phyloP scores from a whole-genome alignment of 2,797 vertebrate species.

The Ambastaia sidthimunki region DNA sequence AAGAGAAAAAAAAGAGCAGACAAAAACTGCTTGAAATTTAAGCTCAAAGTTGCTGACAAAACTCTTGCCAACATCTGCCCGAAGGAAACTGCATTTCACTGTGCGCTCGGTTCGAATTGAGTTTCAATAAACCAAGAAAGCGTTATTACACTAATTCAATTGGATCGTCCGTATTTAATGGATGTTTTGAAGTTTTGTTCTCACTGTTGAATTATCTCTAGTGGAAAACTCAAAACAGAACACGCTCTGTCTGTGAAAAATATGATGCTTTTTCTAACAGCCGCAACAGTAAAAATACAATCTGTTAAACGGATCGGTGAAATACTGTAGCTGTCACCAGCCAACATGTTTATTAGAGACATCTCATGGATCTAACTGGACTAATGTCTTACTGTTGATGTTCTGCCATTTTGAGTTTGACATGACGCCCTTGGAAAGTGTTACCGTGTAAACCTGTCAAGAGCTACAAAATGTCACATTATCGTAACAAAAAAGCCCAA shows the following conservation, averaged over 20 bases:
- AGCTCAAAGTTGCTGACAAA: slow-evolving; percentile 39
- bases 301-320: not conserved
- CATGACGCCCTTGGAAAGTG: not conserved
- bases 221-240: slow-evolving; percentile 39
- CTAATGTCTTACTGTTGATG: slow-evolving; percentile 6
- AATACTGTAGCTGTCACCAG: not conserved
- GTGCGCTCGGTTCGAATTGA: slow-evolving; percentile 52
- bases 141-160: slow-evolving; percentile 58
- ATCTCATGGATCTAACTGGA: slow-evolving; percentile 4
- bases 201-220: slow-evolving; percentile 37
- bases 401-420: not conserved
- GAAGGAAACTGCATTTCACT: slow-evolving; percentile 54
- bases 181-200: slow-evolving; percentile 46
- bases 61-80: slow-evolving; percentile 35
- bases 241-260: slow-evolving; percentile 27
- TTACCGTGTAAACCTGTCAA: slow-evolving; percentile 10
- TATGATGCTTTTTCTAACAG: slow-evolving; percentile 14
- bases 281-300: slow-evolving; percentile 16
- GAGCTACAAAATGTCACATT: not conserved
- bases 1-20: not conserved
- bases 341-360: not conserved
- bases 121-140: slow-evolving; percentile 53
- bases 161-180: slow-evolving; percentile 55
- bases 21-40: slow-evolving; percentile 42
- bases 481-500: not conserved